phyloP scores from a whole-genome alignment of 1,140 invertebrate species.

The Macrobrachium rosenbergii region DNA sequence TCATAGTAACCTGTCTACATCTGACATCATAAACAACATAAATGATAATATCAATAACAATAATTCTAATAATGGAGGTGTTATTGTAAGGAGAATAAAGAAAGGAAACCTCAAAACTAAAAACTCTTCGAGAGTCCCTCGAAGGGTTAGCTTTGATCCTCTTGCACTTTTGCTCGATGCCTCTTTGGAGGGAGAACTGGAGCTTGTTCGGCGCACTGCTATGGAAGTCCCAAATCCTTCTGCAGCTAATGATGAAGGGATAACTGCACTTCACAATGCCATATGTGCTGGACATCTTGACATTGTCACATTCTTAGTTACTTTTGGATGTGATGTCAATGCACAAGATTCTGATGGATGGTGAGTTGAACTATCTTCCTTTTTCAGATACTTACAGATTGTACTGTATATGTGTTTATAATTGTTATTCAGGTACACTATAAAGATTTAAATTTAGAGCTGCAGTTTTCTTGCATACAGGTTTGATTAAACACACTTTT shows the following conservation, averaged over 20 bases:
- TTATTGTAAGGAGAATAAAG: constrained; percentile 70
- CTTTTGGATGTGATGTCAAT: constrained; percentile 98
- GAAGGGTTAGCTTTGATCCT: constrained; percentile 97
- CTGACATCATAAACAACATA: constrained; percentile 18
- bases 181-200: constrained; percentile 97
- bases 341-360: constrained; percentile 98
- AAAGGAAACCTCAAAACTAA: constrained; percentile 80
- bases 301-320: constrained; percentile 97
- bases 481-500: background rate
- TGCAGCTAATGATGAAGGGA: constrained; percentile 96
- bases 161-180: constrained; percentile 95
- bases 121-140: constrained; percentile 66
- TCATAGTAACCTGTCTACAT: background rate
- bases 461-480: too few relatives aligned
- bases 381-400: constrained; percentile 37
- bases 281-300: constrained; percentile 99
- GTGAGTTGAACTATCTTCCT: constrained; percentile 71
- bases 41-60: constrained; percentile 22
- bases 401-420: background rate
- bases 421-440: background rate
- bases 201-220: constrained; percentile 95
- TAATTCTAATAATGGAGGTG: constrained; percentile 10
- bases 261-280: constrained; percentile 98
- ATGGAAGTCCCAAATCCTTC: constrained; percentile 92
- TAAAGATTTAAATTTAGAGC: background rate